Percentiles rank a stretch among this genome's conserved stretches.
Evolutionary conservation across 2,888 invertebrate species (phyloP).

Genomic region (Rhingia rostrata): DNA sequence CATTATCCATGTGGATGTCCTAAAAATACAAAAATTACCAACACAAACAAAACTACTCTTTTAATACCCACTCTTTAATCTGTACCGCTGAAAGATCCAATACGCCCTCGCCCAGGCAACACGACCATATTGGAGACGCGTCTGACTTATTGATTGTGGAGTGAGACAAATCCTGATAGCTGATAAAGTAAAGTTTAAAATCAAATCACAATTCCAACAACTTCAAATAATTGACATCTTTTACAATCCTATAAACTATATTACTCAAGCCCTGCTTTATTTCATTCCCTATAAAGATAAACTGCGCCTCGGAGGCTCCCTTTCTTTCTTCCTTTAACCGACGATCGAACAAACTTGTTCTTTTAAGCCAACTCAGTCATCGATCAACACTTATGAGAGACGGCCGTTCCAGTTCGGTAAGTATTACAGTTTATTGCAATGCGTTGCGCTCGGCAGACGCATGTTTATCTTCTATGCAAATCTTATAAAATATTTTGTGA

Average conservation of each 20-base stretch:
- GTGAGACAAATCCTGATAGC: slow-evolving; percentile 91
- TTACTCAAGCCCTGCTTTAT: slow-evolving; percentile 35
- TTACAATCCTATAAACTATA: slow-evolving; percentile 14
- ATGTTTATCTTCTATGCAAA: no score
- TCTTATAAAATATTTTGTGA: no score
- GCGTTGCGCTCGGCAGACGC: no score
- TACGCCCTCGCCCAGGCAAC: slow-evolving; percentile 88
- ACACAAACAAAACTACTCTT: not conserved
- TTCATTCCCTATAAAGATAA: slow-evolving; percentile 30
- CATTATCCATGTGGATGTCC: slow-evolving; percentile 89
- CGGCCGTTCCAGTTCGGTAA: no score
- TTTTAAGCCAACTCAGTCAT: no score
- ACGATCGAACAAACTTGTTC: no score
- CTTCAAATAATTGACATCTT: slow-evolving; percentile 3
- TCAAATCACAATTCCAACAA: slow-evolving; percentile 43
- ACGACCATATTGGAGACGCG: slow-evolving; percentile 81
- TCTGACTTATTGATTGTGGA: slow-evolving; percentile 86
- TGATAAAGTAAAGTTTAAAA: slow-evolving; percentile 78
- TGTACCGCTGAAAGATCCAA: slow-evolving; percentile 83
- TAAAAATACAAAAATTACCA: slow-evolving; percentile 76
- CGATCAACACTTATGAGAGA: no score
- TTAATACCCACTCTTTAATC: slow-evolving; percentile 79
- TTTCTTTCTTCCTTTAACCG: no score
- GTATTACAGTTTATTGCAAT: no score
- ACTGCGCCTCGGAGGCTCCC: no score